Conservation (phyloP, 1,140 invertebrate species). For the Drosophila seguyi region DNA sequence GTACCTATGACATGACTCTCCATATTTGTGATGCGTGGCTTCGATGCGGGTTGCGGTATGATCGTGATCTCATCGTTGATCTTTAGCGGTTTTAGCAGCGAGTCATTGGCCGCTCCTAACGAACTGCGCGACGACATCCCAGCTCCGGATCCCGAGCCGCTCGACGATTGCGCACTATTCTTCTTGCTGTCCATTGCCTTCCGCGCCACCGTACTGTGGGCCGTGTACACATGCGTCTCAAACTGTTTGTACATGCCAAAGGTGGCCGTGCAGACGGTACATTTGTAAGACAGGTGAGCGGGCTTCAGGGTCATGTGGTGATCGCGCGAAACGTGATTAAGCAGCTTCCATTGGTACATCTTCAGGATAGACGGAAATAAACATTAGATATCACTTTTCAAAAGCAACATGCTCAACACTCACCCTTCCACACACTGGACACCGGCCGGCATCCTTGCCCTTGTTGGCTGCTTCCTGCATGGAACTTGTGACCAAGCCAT, state of each 20-base stretch:
- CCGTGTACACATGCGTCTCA: conserved; percentile 96
- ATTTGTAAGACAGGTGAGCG: conserved; percentile 96
- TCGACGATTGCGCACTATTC: conserved; percentile 76
- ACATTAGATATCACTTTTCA: neutral
- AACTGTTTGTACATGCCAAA: conserved; percentile 98
- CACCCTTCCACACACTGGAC: conserved; percentile 96
- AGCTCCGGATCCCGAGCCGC: conserved; percentile 36
- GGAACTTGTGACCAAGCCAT: conserved; percentile 96
- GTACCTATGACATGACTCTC: conserved; percentile 85
- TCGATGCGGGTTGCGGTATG: conserved; percentile 92
- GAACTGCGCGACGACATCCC: conserved; percentile 52
- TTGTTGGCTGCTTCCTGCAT: conserved; percentile 98
- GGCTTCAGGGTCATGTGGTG: conserved; percentile 96
- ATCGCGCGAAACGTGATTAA: conserved; percentile 95
- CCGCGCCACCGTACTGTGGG: conserved; percentile 94
- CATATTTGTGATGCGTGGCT: conserved; percentile 84
- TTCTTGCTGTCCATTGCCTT: conserved; percentile 92
- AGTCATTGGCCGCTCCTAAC: conserved; percentile 86
- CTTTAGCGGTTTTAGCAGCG: conserved; percentile 93
- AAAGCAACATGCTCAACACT: conserved; percentile 60
- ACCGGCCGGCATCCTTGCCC: conserved; percentile 96
- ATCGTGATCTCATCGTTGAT: conserved; percentile 97
- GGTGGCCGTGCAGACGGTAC: conserved; percentile 96
- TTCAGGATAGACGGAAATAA: conserved; percentile 82
- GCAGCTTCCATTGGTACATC: conserved; percentile 96